Percentiles rank a stretch among this genome's conserved stretches.
phyloP scores from a whole-genome alignment of 2,113 vertebrate species.

The Nycticorax nycticorax region DNA sequence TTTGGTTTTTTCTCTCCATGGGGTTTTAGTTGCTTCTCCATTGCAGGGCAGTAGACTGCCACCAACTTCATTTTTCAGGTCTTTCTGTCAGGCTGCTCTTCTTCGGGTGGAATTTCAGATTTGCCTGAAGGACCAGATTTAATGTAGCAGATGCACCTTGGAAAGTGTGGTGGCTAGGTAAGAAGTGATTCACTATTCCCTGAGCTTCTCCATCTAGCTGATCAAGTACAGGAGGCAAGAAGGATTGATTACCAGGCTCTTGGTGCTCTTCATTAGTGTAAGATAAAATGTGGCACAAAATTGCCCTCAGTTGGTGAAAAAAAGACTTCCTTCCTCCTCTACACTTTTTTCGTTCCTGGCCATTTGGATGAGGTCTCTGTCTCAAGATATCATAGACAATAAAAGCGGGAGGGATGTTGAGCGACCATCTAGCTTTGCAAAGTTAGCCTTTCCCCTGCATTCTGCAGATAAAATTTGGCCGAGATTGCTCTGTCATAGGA shows the following conservation, averaged over 20 bases:
- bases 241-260: not conserved
- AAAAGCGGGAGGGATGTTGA: not conserved
- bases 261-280: not conserved
- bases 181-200: not conserved
- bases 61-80: not conserved
- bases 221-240: not conserved
- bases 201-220: not conserved
- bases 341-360: not conserved
- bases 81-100: not conserved
- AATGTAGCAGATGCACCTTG: not conserved
- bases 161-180: not conserved
- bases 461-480: constrained; percentile 10
- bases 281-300: not conserved
- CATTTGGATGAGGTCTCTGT: not conserved
- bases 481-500: not conserved
- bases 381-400: not conserved
- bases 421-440: not conserved
- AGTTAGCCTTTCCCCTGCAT: constrained; percentile 6
- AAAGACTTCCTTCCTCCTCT: not conserved
- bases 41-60: not conserved
- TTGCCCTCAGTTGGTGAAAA: not conserved
- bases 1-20: not conserved
- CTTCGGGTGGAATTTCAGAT: not conserved
- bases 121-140: not conserved
- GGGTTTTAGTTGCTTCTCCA: not conserved